phyloP scores from a whole-genome alignment of 2,888 invertebrate genomes.

The Oligia fasciuncula region DNA sequence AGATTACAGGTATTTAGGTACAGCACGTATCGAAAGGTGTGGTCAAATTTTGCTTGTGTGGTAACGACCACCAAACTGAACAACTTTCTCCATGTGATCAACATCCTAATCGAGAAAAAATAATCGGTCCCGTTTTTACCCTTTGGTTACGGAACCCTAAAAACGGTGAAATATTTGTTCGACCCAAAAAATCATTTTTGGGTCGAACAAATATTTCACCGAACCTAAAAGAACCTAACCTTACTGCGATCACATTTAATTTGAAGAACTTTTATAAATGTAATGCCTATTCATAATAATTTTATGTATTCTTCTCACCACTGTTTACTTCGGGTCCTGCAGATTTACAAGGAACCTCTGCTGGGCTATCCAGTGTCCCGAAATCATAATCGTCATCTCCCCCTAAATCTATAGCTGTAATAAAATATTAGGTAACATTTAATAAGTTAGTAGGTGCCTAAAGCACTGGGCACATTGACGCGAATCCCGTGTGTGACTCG shows the following conservation, averaged over 20 bases:
- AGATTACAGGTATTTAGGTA: background rate
- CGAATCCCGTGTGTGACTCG: background rate
- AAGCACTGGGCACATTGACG: background rate
- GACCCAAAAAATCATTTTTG: no score
- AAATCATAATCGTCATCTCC: accelerated
- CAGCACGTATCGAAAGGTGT: background rate
- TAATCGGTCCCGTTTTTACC: no score
- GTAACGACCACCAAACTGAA: background rate
- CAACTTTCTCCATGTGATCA: background rate
- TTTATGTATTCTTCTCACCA: conserved; percentile 15
- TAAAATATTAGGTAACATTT: background rate
- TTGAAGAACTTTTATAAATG: background rate
- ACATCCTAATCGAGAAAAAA: background rate
- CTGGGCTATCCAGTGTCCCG: background rate
- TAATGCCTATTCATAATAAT: background rate
- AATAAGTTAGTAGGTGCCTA: background rate
- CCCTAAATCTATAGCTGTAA: accelerated
- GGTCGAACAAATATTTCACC: no score
- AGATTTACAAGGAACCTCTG: conserved; percentile 16
- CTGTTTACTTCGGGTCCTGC: accelerated
- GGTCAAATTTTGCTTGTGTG: background rate
- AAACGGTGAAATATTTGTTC: background rate
- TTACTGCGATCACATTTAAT: background rate
- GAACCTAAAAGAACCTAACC: background rate
- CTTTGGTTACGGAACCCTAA: no score